Base-by-base conservation (phyloP, 2,888 invertebrate genomes). In the Sicus ferrugineus region DNA sequence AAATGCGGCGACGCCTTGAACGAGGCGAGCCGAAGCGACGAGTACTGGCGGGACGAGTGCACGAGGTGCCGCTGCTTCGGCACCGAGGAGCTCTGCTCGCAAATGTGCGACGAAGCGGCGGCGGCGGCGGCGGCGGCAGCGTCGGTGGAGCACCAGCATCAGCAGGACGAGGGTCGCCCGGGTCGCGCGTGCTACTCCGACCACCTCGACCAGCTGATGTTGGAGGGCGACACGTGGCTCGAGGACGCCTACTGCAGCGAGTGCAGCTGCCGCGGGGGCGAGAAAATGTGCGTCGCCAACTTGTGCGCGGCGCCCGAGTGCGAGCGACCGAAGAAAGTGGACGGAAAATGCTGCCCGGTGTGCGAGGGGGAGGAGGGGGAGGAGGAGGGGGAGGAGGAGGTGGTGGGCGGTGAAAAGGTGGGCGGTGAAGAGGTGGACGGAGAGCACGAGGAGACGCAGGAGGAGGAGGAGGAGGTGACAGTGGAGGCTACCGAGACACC, bases 341-440 rank as follows among this genome's bases (percentile, higher is more conserved):
- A 73, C 0, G 80, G 80, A 4, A 73, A 74, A 21, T 85, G 84
- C 71, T 85, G 85, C 72, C 77, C 77, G 3, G 72, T 77, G 23
- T 85, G 85, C 61, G 73, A 56, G 21, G 56, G 66, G 19, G 28
- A 59, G 9, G 52, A 67, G 19, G 31, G 28, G 19, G 66, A 68
- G 28, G 23, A 50, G 19, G 52, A 34, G 34, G 34, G 11, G 19
- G 30, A 2, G 19, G 14, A 14, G 30, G 16, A n/a, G 30, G 28
- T n/a, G 21, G n/a, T 3, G 16, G 31, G 50, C 54, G 21, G 34
- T n/a, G 14, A 48, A 54, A 42, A 16, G 9, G 30, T 62, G 11
- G 52, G 4, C 23, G 28, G 16, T 9, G 42, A 34, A 61, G 23
- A 61, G 5, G 21, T 26, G 9, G 34, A 14, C 1, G 14, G n/a